Percentiles rank a stretch among this genome's conserved stretches.
phyloP scores from a whole-genome alignment of 1,140 invertebrate genomes.

The Drosophila albomicans region DNA sequence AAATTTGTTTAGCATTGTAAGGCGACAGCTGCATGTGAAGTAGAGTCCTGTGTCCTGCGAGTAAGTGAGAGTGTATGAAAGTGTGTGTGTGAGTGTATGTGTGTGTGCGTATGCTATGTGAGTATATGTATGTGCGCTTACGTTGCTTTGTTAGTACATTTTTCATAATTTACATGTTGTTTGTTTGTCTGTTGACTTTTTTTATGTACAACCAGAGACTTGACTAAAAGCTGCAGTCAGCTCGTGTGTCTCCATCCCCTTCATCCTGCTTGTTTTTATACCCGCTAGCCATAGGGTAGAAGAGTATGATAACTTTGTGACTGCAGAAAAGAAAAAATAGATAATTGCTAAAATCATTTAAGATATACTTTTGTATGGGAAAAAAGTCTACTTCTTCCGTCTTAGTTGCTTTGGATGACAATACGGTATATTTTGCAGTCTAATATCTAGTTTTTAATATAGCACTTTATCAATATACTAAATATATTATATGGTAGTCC shows the following conservation, averaged over 20 bases:
- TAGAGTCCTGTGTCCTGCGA: background rate
- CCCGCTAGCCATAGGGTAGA: too few species aligned
- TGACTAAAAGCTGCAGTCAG: slow-evolving; percentile 73
- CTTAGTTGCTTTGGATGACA: too few species aligned
- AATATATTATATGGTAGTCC: too few species aligned
- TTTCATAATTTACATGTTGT: slow-evolving; percentile 82
- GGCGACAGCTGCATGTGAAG: background rate
- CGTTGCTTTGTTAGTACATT: slow-evolving; percentile 78
- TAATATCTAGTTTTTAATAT: too few species aligned
- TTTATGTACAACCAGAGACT: slow-evolving; percentile 78
- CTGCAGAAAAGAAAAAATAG: too few species aligned
- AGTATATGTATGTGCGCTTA: slow-evolving; percentile 43
- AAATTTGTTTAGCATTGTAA: slow-evolving; percentile 17
- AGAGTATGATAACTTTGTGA: too few species aligned
- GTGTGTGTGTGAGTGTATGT: slow-evolving; percentile 6
- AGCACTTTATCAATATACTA: too few species aligned
- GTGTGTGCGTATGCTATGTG: slow-evolving; percentile 9
- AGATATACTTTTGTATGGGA: too few species aligned
- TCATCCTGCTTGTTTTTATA: background rate
- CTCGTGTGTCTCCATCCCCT: background rate
- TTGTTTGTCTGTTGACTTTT: slow-evolving; percentile 80
- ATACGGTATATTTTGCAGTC: too few species aligned
- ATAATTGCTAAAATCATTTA: too few species aligned
- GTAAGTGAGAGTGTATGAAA: background rate
- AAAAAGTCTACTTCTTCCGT: too few species aligned